Conservation (phyloP, 2,797 vertebrate genomes). For the Scolopax rusticola region DNA sequence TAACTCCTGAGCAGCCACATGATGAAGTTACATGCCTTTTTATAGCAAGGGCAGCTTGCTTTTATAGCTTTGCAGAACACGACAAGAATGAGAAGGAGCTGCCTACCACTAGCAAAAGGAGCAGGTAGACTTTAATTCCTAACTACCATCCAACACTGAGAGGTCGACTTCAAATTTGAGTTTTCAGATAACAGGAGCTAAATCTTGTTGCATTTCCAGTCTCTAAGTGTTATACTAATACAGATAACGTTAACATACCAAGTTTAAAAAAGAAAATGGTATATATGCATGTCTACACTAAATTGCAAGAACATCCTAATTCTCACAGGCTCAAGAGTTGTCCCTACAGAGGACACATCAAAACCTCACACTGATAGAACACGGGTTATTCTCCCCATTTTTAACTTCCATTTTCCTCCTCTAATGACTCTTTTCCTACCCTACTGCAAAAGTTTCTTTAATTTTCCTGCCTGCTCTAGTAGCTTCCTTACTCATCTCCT, state of each 20-base stretch:
- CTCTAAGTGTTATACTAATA: neutral
- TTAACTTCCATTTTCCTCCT: neutral
- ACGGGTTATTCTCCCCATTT: fast-evolving
- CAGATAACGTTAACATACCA: fast-evolving
- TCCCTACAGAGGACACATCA: neutral
- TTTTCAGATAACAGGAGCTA: neutral
- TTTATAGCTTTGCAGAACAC: neutral
- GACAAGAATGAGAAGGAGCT: neutral
- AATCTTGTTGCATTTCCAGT: neutral
- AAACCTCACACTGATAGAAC: neutral
- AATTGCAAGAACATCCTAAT: neutral
- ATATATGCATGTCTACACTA: neutral
- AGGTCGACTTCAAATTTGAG: neutral
- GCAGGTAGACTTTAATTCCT: neutral
- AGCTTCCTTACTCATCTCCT: neutral
- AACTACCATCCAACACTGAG: neutral
- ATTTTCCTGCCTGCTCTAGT: neutral
- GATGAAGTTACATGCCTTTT: neutral
- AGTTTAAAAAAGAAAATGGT: neutral
- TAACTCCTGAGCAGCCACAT: neutral
- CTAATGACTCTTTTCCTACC: neutral
- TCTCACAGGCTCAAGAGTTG: neutral
- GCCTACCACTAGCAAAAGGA: neutral
- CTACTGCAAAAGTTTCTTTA: neutral
- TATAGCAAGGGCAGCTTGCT: neutral